A percentile compares a stretch with the other conserved stretches of the same genome.
Conservation (phyloP, 2,797 vertebrate genomes). For the Chaetophractus vellerosus region DNA sequence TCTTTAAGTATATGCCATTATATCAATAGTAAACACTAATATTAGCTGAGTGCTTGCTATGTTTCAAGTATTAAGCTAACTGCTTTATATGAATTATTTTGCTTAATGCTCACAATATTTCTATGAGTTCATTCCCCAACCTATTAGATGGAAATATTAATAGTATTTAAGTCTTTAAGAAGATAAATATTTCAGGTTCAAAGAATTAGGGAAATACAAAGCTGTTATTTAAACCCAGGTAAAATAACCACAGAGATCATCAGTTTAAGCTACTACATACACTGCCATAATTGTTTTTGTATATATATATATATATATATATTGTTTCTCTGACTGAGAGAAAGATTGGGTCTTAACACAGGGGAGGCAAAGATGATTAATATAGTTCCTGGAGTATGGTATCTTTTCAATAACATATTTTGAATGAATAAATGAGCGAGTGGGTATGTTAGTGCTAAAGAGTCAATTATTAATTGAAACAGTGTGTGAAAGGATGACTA, state of each 20-base stretch:
- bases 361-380: too few species aligned
- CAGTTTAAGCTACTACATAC: not conserved
- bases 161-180: not conserved
- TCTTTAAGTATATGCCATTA: not conserved
- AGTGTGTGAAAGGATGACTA: too few species aligned
- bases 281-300: not conserved
- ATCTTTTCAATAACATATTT: too few species aligned
- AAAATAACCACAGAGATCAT: not conserved
- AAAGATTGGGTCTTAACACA: too few species aligned
- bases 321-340: too few species aligned
- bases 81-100: not conserved
- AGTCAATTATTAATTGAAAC: too few species aligned
- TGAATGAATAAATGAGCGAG: too few species aligned
- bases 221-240: not conserved
- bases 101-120: conserved; percentile 25
- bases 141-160: not conserved
- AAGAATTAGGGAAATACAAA: not conserved
- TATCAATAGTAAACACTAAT: not conserved
- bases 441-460: too few species aligned
- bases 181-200: not conserved
- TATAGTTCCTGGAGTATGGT: too few species aligned
- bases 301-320: too few species aligned
- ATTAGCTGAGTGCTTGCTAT: not conserved
- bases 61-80: not conserved
- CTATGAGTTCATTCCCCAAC: not conserved